Base-by-base conservation (phyloP, 2,888 invertebrate species). In the Gortyna flavago region DNA sequence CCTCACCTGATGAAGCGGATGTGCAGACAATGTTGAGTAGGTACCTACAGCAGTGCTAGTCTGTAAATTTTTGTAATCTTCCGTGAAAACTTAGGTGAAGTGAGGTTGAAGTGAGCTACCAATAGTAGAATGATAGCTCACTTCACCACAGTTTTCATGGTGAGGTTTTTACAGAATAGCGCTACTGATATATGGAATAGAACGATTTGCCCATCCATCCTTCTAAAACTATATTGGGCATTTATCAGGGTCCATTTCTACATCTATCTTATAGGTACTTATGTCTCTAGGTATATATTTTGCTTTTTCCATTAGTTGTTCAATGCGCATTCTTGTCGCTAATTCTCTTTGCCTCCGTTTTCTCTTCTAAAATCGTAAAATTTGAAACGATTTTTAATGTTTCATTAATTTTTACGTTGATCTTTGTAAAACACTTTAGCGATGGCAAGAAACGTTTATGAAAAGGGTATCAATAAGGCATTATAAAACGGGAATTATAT, bases 1-100 rank as follows among this genome's bases (percentile, higher is more conserved):
- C n/a, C 64, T 44, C 11, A 13, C 0, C 13, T 65, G 35, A 21
- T 59, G 21, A 78, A 66, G 51, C 44, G 38, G 38, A 83, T 80
- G 16, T 65, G 29, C 11, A 35, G 18, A 48, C 35, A 54, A 29
- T 29, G 21, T 44, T 2, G 21, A n/a, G 9, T 29, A 41, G 0
- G 4, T n/a, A n/a, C 41, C 41, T 41, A 29, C 7, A 29, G 29
- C 8, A 21, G 8, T 21, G 54, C n/a, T 57, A n/a, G n/a, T 57
- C 13, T 57, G 54, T 57, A 57, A 57, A 57, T 5, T 4, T 57
- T 11, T 57, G 11, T 1, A n/a, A n/a, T 11, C 54, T 4, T n/a
- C 54, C 11, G 4, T 54, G 11, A 54, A 54, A 54, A n/a, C 54
- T 11, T n/a, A 11, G 11, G 4, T 25, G 54, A n/a, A 54, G 25